Conservation (phyloP, 2,888 invertebrate genomes). For the Podotricha telesiphe region DNA sequence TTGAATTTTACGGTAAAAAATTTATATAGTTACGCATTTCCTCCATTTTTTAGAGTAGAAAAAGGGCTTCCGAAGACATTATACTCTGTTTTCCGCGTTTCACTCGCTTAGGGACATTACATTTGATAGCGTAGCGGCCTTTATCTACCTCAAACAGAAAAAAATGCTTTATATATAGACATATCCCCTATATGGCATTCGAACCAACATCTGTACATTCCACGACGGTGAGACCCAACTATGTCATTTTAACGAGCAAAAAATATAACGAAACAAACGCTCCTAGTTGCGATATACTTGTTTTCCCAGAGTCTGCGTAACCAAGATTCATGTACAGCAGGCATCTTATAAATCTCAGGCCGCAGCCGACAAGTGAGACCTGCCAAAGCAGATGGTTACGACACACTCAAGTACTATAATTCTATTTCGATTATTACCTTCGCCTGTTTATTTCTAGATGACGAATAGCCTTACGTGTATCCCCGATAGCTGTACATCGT, state of each 20-base stretch:
- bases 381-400: slow-evolving; percentile 77
- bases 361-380: slow-evolving; percentile 59
- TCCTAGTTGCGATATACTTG: neutral
- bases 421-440: slow-evolving; percentile 84
- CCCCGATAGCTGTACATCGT: slow-evolving; percentile 56
- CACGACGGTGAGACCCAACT: neutral
- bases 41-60: neutral
- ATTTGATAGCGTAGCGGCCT: neutral
- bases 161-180: neutral
- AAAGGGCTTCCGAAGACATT: no score
- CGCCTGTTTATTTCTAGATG: slow-evolving; percentile 80
- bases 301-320: neutral
- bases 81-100: neutral
- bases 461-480: slow-evolving; percentile 72
- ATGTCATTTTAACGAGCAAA: neutral
- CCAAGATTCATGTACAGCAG: slow-evolving; percentile 46
- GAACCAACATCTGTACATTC: neutral
- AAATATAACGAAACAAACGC: neutral
- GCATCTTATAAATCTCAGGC: slow-evolving; percentile 61
- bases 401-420: slow-evolving; percentile 74
- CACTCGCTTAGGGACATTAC: neutral
- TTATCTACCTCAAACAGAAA: neutral
- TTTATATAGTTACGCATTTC: neutral
- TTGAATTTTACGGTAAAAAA: neutral
- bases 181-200: neutral